Conservation (phyloP, 2,113 vertebrate genomes). For the Ia io region DNA sequence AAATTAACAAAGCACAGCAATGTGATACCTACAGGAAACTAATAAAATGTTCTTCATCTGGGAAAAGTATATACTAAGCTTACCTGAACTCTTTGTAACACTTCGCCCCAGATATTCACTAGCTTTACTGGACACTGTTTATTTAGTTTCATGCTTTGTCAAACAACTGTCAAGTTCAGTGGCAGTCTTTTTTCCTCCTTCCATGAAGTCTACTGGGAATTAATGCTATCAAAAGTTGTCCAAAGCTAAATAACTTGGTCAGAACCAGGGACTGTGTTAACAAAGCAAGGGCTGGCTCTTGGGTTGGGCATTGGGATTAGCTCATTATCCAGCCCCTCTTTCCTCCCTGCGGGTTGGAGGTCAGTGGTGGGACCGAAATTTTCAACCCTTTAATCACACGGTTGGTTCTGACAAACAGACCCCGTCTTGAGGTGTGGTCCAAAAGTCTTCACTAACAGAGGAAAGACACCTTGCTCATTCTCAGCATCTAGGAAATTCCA, state of each 20-base stretch:
- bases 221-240: background rate
- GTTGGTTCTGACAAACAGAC: background rate
- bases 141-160: conserved; percentile 39
- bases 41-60: conserved; percentile 7
- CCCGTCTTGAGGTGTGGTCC: background rate
- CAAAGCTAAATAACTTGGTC: conserved; percentile 6
- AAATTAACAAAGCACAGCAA: background rate
- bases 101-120: background rate
- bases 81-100: background rate
- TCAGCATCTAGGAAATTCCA: background rate
- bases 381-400: background rate
- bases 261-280: background rate
- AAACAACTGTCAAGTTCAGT: background rate
- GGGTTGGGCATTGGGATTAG: background rate
- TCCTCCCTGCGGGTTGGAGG: background rate
- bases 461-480: background rate
- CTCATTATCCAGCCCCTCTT: background rate
- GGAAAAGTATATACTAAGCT: background rate
- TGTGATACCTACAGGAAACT: background rate
- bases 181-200: background rate
- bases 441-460: background rate
- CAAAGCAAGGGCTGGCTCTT: background rate
- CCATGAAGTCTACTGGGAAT: background rate
- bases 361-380: background rate
- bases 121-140: background rate